Conservation (phyloP, 2,113 vertebrate genomes). For the Lasiurus borealis region DNA sequence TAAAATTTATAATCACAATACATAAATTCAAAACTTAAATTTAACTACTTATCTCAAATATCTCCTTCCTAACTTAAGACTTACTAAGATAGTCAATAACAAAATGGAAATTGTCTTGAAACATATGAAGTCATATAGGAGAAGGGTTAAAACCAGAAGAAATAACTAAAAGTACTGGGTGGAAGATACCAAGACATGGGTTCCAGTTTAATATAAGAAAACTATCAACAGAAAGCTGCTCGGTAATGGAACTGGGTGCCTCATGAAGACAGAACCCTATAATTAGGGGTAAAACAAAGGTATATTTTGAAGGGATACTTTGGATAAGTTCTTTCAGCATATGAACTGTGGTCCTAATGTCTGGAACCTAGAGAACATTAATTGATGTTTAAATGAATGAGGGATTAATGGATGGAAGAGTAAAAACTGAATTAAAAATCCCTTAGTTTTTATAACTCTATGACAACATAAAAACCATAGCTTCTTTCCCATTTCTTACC, state of each 20-base stretch:
- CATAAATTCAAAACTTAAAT: conserved; percentile 40
- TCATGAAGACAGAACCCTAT: neutral
- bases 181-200: neutral
- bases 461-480: neutral
- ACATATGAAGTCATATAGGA: neutral
- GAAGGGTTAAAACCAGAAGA: conserved; percentile 25
- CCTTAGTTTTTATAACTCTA: neutral
- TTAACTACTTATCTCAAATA: conserved; percentile 33
- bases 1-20: too few relatives aligned
- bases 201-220: neutral
- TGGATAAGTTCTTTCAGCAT: neutral
- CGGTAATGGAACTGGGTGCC: neutral
- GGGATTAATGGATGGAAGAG: neutral
- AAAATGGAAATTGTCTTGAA: conserved; percentile 18
- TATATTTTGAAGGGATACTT: neutral
- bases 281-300: neutral
- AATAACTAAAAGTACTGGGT: neutral
- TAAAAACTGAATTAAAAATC: neutral
- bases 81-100: neutral
- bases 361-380: neutral
- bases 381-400: neutral
- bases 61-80: neutral
- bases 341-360: neutral
- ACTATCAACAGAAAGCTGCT: neutral
- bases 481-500: conserved; percentile 2